Base-by-base conservation (phyloP, 2,113 vertebrate genomes). In the Marmota monax region DNA sequence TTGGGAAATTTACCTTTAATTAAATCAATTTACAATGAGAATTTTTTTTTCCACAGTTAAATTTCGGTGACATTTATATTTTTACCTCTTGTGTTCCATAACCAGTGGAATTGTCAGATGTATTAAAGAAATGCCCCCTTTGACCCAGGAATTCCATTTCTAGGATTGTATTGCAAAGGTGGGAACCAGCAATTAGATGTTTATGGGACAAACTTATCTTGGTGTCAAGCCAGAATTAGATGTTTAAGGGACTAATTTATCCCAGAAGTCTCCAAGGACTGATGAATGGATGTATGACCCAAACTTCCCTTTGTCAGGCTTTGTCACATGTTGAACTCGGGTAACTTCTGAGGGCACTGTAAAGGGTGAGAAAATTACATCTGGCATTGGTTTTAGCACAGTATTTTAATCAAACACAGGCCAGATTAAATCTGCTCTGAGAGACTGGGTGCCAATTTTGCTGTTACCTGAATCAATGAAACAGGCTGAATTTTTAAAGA, bases 321-420 rank as follows among this genome's bases (percentile, higher is more conserved):
- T 14, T 61, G 65, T 39, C 29, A 5, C 1, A 0, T 5, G 23
- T 27, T n/a, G 13, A 11, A 53, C 63, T 18, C n/a, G 5, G 27
- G 10, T 20, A 37, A 82, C 63, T 76, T 51, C 73, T 37, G 83
- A 76, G n/a, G 10, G 39, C 73, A 17, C 63, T 39, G 69, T 32
- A 45, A 63, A 92, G 84, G 37, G 80, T 27, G 76, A 87, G 53
- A n/a, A 37, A 82, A 67, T 76, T 37, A 32, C 8, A 45, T 25
- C 65, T 39, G 65, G 70, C 45, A 0, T 23, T 34, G 22, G 48
- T 58, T 86, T 70, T 12, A 56, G 83, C 61, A 70, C 94, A 10
- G 80, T 9, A 23, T 63, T 98, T 97, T 95, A 89, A 97, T 97
- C 82, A 96, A 96, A 82, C 16, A 7, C 56, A 34, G 42, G 45